A percentile compares a stretch with the other conserved stretches of the same genome.
Evolutionary conservation across 2,113 vertebrate genomes (phyloP).

Genomic region (Conger conger): DNA sequence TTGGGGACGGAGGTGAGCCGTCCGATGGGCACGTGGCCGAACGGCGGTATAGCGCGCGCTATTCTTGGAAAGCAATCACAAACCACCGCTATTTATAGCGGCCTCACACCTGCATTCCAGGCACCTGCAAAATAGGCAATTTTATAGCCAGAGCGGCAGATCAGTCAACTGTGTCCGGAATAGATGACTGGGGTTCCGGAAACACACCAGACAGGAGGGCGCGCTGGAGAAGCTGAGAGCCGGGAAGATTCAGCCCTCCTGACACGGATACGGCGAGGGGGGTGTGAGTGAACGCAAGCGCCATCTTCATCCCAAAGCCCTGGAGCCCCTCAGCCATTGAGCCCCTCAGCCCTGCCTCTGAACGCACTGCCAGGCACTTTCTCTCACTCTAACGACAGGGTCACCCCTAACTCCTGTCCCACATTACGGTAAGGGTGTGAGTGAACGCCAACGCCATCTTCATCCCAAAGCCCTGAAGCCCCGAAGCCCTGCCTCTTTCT

Average conservation of each 20-base stretch:
- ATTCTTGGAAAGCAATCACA: slow-evolving; percentile 56
- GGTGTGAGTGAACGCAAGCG: neutral
- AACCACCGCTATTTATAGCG: slow-evolving; percentile 65
- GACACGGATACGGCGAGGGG: slow-evolving; percentile 23
- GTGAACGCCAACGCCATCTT: slow-evolving; percentile 8
- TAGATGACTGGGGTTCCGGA: slow-evolving; percentile 57
- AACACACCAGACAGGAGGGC: slow-evolving; percentile 30
- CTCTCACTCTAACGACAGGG: slow-evolving; percentile 51
- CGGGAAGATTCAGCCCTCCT: neutral
- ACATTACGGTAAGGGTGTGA: slow-evolving; percentile 20
- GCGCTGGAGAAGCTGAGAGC: slow-evolving; percentile 12
- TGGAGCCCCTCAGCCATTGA: too few relatives aligned
- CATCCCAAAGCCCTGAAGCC: slow-evolving; percentile 22
- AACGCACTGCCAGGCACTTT: slow-evolving; percentile 4
- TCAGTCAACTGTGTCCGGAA: slow-evolving; percentile 67
- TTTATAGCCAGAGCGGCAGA: slow-evolving; percentile 64
- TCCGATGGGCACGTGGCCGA: slow-evolving; percentile 42
- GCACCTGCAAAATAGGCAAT: slow-evolving; percentile 71
- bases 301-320: slow-evolving; percentile 26
- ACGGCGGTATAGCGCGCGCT: slow-evolving; percentile 53
- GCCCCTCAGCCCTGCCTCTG: too few relatives aligned
- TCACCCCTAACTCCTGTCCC: slow-evolving; percentile 43
- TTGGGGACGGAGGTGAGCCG: slow-evolving; percentile 37
- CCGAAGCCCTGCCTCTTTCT: slow-evolving; percentile 12
- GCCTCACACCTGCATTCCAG: slow-evolving; percentile 59